Conservation (phyloP, 1,140 invertebrate species). For the Musca vetustissima region DNA sequence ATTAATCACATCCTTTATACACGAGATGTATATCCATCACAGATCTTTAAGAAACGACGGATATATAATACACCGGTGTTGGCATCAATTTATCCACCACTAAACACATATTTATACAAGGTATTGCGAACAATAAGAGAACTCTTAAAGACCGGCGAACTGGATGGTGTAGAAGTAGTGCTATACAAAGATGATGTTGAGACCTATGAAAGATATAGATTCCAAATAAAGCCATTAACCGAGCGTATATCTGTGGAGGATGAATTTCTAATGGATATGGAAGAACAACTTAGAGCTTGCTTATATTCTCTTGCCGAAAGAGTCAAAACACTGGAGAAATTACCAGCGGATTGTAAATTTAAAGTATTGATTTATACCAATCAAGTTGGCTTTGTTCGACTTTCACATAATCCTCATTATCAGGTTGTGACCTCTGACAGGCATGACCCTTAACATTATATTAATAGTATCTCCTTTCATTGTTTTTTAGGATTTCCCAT, state of each 20-base stretch:
- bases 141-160: slow-evolving; percentile 29
- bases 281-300: slow-evolving; percentile 41
- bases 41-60: slow-evolving; percentile 46
- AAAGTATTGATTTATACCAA: slow-evolving; percentile 46
- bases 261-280: slow-evolving; percentile 39
- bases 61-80: slow-evolving; percentile 47
- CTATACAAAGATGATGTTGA: slow-evolving; percentile 35
- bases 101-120: slow-evolving; percentile 44
- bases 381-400: slow-evolving; percentile 37
- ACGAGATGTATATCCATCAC: slow-evolving; percentile 43
- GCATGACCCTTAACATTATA: neutral
- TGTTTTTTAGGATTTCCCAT: slow-evolving; percentile 41
- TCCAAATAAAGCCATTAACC: slow-evolving; percentile 8
- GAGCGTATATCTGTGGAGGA: slow-evolving; percentile 28
- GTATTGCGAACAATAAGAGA: slow-evolving; percentile 36
- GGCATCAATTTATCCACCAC: slow-evolving; percentile 41
- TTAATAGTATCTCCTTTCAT: neutral
- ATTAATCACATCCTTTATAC: slow-evolving; percentile 48
- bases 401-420: slow-evolving; percentile 42
- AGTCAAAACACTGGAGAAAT: slow-evolving; percentile 36
- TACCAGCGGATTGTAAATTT: slow-evolving; percentile 37
- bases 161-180: slow-evolving; percentile 38
- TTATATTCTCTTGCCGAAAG: slow-evolving; percentile 42
- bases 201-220: slow-evolving; percentile 36
- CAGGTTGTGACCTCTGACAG: slow-evolving; percentile 31